Conservation (phyloP, 2,113 vertebrate species). For the Strigops habroptila region DNA sequence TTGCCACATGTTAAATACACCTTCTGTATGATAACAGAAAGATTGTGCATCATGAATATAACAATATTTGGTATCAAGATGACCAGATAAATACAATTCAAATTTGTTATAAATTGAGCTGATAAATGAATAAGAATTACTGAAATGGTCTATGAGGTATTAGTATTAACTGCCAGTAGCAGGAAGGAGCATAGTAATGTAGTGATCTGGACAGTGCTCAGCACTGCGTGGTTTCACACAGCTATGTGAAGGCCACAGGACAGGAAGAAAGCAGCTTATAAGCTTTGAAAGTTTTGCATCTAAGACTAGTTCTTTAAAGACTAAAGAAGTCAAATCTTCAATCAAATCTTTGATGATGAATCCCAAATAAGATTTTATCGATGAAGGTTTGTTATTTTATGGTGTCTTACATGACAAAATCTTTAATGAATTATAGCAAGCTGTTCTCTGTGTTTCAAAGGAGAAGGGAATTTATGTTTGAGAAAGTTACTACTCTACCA, state of each 20-base stretch:
- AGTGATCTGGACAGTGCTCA: not conserved
- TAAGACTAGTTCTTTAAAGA: not conserved
- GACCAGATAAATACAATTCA: not conserved
- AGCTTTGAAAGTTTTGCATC: not conserved
- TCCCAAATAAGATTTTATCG: not conserved
- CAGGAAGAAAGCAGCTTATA: not conserved
- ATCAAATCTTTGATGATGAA: not conserved
- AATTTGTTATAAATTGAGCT: not conserved
- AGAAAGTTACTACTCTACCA: not conserved
- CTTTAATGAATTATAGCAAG: not conserved
- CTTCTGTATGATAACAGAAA: fast-evolving
- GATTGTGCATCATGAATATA: not conserved
- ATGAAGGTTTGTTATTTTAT: not conserved
- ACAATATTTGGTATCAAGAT: not conserved
- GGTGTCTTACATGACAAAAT: not conserved
- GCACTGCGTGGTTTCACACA: fast-evolving
- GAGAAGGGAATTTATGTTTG: not conserved
- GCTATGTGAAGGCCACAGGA: not conserved
- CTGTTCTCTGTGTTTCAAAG: not conserved
- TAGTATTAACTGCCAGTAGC: not conserved
- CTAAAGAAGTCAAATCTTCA: not conserved
- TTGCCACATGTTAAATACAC: not conserved
- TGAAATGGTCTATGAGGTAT: not conserved
- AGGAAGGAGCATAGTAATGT: not conserved
- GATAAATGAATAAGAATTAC: not conserved